Conservation (phyloP, 2,888 invertebrate species). For the Standfussiana lucernea region DNA sequence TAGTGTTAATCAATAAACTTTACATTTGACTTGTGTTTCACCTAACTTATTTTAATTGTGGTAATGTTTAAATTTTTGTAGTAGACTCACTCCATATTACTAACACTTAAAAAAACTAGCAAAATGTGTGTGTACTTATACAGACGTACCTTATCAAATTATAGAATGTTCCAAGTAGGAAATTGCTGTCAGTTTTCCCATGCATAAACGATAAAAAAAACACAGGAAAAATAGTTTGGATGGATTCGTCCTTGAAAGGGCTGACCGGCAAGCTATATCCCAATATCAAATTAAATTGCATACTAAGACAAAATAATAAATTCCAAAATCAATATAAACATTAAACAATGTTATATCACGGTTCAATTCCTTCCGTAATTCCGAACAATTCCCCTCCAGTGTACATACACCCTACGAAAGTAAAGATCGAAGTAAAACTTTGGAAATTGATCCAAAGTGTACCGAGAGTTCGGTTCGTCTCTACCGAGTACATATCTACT, state of each 20-base stretch:
- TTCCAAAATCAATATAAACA: slow-evolving; percentile 27
- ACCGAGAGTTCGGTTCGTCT: slow-evolving; percentile 76
- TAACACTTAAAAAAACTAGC: neutral
- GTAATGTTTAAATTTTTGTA: neutral
- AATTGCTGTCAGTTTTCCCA: neutral
- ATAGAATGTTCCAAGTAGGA: neutral
- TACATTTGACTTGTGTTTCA: neutral
- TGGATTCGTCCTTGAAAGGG: neutral
- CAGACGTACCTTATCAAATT: neutral
- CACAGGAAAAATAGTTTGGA: neutral
- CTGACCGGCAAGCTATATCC: neutral
- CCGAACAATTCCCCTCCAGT: slow-evolving; percentile 58
- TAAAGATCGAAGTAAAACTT: slow-evolving; percentile 84
- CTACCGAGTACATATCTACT: slow-evolving; percentile 68
- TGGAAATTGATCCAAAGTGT: slow-evolving; percentile 84
- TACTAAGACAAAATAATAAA: neutral
- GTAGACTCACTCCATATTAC: neutral
- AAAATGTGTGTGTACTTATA: neutral
- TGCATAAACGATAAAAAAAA: neutral
- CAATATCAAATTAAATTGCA: slow-evolving; percentile 8
- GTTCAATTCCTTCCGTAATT: slow-evolving; percentile 45
- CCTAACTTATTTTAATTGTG: neutral
- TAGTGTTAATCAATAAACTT: slow-evolving; percentile 3
- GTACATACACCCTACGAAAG: slow-evolving; percentile 71
- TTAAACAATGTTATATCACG: slow-evolving; percentile 25